phyloP scores from a whole-genome alignment of 2,888 invertebrate species.

The Caenorhabditis imperialis region DNA sequence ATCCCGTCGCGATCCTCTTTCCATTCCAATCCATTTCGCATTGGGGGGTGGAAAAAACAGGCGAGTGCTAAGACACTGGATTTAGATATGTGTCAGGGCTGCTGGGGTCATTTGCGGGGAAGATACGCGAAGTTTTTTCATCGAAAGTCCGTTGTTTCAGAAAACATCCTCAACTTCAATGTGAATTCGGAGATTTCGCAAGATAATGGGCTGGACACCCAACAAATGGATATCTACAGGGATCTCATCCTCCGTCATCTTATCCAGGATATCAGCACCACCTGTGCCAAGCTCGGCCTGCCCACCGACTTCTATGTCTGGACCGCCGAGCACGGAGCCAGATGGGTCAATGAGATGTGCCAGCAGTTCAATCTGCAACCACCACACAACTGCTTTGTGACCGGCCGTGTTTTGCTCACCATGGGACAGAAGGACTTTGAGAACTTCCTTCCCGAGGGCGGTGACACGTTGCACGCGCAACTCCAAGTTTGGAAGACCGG shows the following conservation, averaged over 20 bases:
- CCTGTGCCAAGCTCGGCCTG: constrained; percentile 73
- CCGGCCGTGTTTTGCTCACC: constrained; percentile 66
- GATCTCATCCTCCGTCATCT: constrained; percentile 77
- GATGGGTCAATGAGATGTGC: constrained; percentile 76
- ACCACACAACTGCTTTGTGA: constrained; percentile 57
- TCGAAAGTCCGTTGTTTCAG: too few relatives aligned
- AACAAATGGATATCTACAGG: constrained; percentile 74
- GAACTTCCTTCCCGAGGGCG: constrained; percentile 66
- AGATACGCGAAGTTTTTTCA: not conserved
- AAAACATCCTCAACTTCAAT: constrained; percentile 58
- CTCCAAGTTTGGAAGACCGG: constrained; percentile 77
- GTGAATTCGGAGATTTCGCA: constrained; percentile 46
- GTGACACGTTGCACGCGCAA: constrained; percentile 76
- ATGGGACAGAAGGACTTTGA: constrained; percentile 67
- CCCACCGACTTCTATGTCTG: constrained; percentile 71
- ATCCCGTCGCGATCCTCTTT: too few relatives aligned
- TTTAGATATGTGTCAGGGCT: constrained; percentile 44
- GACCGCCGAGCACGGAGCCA: constrained; percentile 66
- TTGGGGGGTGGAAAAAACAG: too few relatives aligned
- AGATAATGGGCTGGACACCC: constrained; percentile 44
- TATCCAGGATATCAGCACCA: constrained; percentile 77
- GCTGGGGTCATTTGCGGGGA: constrained; percentile 25
- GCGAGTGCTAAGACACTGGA: constrained; percentile 11
- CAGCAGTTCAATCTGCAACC: constrained; percentile 72
- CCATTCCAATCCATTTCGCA: too few relatives aligned